Base-by-base conservation (phyloP, 2,888 invertebrate genomes). In the Slavum lentiscoides region DNA sequence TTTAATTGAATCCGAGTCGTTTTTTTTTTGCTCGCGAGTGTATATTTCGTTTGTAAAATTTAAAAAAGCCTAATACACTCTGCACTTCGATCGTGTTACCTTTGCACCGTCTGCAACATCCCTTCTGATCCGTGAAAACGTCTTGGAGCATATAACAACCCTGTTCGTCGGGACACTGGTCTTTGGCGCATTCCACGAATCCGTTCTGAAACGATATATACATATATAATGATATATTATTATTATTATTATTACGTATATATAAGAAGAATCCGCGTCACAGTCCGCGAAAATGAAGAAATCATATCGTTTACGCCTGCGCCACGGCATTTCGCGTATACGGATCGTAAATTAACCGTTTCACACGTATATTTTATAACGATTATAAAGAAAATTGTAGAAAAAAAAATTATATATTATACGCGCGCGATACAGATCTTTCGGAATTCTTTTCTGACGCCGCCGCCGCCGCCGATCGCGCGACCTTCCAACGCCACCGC, bases 181-280 rank as follows among this genome's bases (percentile, higher is more conserved):
- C 91, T 85, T 90, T 91, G 84, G 90, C 89, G 86, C 96, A 96
- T 87, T 94, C 93, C 74, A 95, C 94, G 86, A 92, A 94, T 74
- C 94, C 94, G 88, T 94, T 93, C 95, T 96, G 91, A 19, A 90
- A 84, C 68, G 43, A 53, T 7, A 7, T 67, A n/a, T n/a, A n/a
- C n/a, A n/a, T n/a, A n/a, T n/a, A n/a, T n/a, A n/a, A n/a, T n/a
- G n/a, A n/a, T n/a, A n/a, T n/a, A n/a, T n/a, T n/a, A n/a, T n/a
- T n/a, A n/a, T n/a, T n/a, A n/a, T n/a, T 30, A 30, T 30, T 30
- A 30, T 30, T 30, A 30, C 30, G 30, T 30, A 30, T 30, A n/a
- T 7, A 39, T 43, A 43, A 43, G 6, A 30, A 2, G 4, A 30
- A 30, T 30, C 30, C 30, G 7, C 43, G 43, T 43, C 43, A 9